These are phyloP conservation scores for Trematocara nigrifrons DNA, from an alignment of 2,113 vertebrate genomes.

Conservation along the genomic window DNA sequence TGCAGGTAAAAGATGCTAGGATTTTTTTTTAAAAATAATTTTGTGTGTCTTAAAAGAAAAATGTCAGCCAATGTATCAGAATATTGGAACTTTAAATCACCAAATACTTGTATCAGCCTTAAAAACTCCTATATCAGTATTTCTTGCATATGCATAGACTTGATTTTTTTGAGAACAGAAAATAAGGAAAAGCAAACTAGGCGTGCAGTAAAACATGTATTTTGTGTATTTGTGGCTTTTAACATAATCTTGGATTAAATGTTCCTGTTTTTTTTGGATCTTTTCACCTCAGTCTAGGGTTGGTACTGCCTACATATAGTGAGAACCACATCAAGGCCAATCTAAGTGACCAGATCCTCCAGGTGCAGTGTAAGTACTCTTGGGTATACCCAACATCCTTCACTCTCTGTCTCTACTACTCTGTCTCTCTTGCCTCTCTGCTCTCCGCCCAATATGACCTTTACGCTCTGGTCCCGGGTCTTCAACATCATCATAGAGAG, in stretches of 20 bases:
- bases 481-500: conserved; percentile 41
- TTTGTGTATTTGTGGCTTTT: not conserved
- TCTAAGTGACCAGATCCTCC: conserved; percentile 98
- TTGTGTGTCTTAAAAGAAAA: not conserved
- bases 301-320: conserved; percentile 94
- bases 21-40: not conserved
- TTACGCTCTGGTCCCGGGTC: conserved; percentile 34
- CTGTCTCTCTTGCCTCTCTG: conserved; percentile 1
- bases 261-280: conserved; percentile 1
- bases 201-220: not conserved
- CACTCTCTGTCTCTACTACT: conserved; percentile 34
- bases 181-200: not conserved
- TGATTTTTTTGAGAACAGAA: not conserved
- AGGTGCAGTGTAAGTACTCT: conserved; percentile 99
- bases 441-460: conserved; percentile 44
- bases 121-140: not conserved
- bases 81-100: not conserved
- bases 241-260: not conserved
- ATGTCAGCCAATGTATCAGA: not conserved
- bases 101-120: not conserved
- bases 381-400: conserved; percentile 10
- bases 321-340: conserved; percentile 97
- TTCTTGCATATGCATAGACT: not conserved
- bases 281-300: conserved; percentile 81
- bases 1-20: no score